Base-by-base conservation (phyloP, 2,888 invertebrate genomes). In the Melinaea menophilus region DNA sequence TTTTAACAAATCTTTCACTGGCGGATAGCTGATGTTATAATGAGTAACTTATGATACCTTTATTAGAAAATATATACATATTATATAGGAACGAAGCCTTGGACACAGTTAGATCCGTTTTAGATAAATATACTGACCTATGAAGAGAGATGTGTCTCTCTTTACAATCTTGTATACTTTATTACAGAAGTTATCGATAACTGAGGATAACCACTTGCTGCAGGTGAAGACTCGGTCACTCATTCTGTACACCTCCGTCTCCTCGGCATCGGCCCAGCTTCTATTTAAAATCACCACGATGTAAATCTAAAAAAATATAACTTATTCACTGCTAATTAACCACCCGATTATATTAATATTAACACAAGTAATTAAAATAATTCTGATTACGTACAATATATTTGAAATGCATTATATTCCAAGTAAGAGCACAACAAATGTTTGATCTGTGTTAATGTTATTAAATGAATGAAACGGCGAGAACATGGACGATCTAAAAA, bases 101-200 rank as follows among this genome's bases (percentile, higher is more conserved):
- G 22, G 22, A 22, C 22, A 22, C 22, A 22, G 22, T 22, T 22
- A 22, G 22, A 1, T 22, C 22, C 22, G 22, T 22, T 22, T 22
- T 22, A 22, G 22, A 22, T 22, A 22, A 22, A 37, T 46, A 33
- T 51, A 72, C 79, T 75, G 72, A 89, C 88, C 86, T 71, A 89
- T 78, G 71, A 87, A 77, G 12, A 77, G 37, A 2, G 87, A 86
- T 1, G 85, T 86, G 66, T 89, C 88, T 65, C 89, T 79, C 64
- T 88, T 89, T 11, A 86, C 84, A 64, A 88, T 84, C 71, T 81
- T 86, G 66, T 82, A 84, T 0, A 77, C 79, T 62, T 86, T 86
- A 65, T 84, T 80, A 66, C 89, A 89, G 64, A 89, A 77, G 45
- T 80, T 82, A 66, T 75, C 79, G 64, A 89, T 83, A n/a, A 85